A percentile compares a stretch with the other conserved stretches of the same genome.
Conservation (phyloP, 2,113 vertebrate species). For the Trichechus manatus region DNA sequence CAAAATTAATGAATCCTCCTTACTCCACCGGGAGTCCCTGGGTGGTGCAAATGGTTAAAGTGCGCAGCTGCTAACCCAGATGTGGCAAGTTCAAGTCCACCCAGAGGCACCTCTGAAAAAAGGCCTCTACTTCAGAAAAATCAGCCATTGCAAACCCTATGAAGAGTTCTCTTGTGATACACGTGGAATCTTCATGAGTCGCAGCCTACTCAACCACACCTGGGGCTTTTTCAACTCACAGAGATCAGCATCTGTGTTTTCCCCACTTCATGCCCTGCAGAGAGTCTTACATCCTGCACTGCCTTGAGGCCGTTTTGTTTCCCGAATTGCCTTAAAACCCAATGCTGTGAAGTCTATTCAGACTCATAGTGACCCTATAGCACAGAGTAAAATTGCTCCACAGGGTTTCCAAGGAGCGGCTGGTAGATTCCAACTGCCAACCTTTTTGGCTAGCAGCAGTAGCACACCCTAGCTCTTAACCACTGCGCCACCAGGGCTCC, state of each 20-base stretch:
- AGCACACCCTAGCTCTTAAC: no score
- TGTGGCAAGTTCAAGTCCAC: background rate
- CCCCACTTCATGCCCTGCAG: background rate
- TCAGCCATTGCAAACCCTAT: background rate
- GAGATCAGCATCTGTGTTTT: background rate
- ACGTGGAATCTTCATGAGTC: no score
- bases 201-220: background rate
- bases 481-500: no score
- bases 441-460: no score
- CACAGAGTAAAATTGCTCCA: no score
- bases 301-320: background rate
- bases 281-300: background rate
- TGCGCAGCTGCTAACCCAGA: background rate
- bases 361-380: no score
- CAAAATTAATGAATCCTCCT: slow-evolving; percentile 44
- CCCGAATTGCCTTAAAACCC: background rate
- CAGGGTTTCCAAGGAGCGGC: no score
- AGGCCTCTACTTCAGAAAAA: background rate
- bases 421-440: no score
- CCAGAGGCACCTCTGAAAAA: background rate
- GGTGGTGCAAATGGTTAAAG: background rate
- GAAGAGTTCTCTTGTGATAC: background rate
- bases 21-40: background rate
- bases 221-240: background rate
- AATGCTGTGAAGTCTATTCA: no score